Percentiles rank a stretch among this genome's conserved stretches.
These are phyloP conservation scores for Hybognathus amarus DNA, from an alignment of 2,797 vertebrate genomes.

Conservation along the genomic window DNA sequence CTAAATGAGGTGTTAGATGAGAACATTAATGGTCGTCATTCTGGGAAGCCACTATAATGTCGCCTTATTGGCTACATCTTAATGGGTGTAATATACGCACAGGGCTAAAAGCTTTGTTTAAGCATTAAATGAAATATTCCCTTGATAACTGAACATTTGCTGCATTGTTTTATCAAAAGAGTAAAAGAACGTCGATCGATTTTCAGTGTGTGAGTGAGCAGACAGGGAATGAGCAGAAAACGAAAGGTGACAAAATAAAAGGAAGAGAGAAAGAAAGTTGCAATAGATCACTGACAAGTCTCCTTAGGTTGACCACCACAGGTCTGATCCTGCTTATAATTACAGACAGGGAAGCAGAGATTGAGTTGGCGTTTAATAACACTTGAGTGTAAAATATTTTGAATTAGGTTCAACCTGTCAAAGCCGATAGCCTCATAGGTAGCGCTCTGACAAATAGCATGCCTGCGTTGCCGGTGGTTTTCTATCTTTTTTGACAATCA, in stretches of 20 bases:
- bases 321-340: conserved; percentile 41
- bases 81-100: conserved; percentile 14
- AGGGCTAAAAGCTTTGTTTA: conserved; percentile 33
- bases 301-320: conserved; percentile 27
- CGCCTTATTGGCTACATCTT: neutral
- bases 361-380: conserved; percentile 1
- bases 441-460: neutral
- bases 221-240: neutral
- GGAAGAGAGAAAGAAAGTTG: neutral
- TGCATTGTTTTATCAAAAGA: conserved; percentile 1
- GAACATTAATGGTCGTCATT: neutral
- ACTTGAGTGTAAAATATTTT: conserved; percentile 5
- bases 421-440: neutral
- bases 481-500: neutral
- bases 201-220: neutral
- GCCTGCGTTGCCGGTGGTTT: neutral
- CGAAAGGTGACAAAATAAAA: conserved; percentile 20
- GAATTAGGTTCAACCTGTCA: neutral
- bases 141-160: neutral
- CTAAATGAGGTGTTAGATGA: neutral
- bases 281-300: conserved; percentile 22
- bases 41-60: conserved; percentile 13
- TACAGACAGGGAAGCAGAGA: conserved; percentile 51
- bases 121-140: conserved; percentile 7
- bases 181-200: neutral